phyloP scores from a whole-genome alignment of 2,888 invertebrate species.

The Lepidonotus clava region DNA sequence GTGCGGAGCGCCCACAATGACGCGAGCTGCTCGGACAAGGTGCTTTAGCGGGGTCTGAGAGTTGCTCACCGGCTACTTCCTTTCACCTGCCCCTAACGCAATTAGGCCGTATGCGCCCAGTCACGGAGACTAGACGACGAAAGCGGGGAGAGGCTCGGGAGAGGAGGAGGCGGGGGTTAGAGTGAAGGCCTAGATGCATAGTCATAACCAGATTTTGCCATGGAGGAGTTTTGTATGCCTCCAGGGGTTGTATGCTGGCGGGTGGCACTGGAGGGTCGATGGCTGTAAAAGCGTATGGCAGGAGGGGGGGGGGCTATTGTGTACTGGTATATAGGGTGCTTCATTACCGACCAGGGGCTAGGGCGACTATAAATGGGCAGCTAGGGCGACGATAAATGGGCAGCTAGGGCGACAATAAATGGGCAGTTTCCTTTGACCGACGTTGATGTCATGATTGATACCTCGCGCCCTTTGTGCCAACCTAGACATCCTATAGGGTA shows the following conservation, averaged over 20 bases:
- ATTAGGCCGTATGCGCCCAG: no score
- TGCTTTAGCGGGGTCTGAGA: no score
- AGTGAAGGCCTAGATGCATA: no score
- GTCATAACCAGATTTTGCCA: background rate
- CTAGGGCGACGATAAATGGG: constrained; percentile 18
- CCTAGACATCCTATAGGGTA: no score
- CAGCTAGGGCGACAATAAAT: background rate
- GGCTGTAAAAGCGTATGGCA: background rate
- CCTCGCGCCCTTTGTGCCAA: background rate
- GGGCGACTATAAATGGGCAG: constrained; percentile 29
- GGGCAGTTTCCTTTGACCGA: background rate
- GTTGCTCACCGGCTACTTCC: background rate
- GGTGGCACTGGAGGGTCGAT: no score
- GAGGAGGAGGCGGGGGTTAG: no score
- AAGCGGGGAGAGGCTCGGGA: background rate
- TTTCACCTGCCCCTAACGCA: background rate
- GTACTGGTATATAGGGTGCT: background rate
- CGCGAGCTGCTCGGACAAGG: no score
- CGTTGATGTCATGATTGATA: background rate
- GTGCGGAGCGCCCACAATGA: background rate
- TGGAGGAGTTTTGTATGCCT: background rate
- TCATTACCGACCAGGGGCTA: background rate
- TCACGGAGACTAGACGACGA: no score
- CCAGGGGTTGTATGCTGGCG: background rate
- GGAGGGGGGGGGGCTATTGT: background rate